Evolutionary conservation across 2,888 invertebrate genomes (phyloP), one percentile per base, ranked within the genome.

Genomic region (Phaedon cochleariae): DNA sequence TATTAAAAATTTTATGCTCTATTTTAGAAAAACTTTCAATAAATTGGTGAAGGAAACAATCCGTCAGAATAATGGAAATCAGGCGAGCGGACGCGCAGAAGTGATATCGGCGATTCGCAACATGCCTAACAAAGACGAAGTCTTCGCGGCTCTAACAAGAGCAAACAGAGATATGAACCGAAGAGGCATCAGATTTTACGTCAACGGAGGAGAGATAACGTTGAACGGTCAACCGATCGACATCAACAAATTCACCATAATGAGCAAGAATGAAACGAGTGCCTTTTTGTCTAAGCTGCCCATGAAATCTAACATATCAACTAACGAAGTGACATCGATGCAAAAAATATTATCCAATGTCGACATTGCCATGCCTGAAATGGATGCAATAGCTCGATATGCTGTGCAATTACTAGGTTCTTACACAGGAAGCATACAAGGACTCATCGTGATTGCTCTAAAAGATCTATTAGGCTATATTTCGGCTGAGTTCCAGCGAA

Each of bases 11-110:
- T 48, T 52, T 46, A 45, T 0, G 6, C 31, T 48, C 59, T 20
- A n/a, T 74, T 73, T 22, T 81, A 88, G 88, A 70, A 87, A 85
- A 85, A 86, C 86, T 59, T 88, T 87, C 73, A 86, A 86, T 74
- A 88, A 87, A 79, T 76, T 88, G 72, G 82, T 85, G 74, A 87
- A 86, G 1, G 87, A 87, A 74, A 86, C 88, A 0, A 81, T 87
- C 17, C 77, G 86, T 34, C 76, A 84, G 0, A 84, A 86, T 71
- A 69, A 77, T 31, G 87, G 87, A 21, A 73, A 84, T 6, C 76
- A 84, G 1, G 54, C 48, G 5, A 71, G 73, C 65, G 88, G 87
- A 21, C 86, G 85, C 75, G 84, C 87, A 0, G 87, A 88, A 78
- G 86, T 89, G 0, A 88, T 89, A 54, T 79, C 80, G 65, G 84